Conservation (phyloP, 2,888 invertebrate genomes). For the Tolmerus cingulatus region DNA sequence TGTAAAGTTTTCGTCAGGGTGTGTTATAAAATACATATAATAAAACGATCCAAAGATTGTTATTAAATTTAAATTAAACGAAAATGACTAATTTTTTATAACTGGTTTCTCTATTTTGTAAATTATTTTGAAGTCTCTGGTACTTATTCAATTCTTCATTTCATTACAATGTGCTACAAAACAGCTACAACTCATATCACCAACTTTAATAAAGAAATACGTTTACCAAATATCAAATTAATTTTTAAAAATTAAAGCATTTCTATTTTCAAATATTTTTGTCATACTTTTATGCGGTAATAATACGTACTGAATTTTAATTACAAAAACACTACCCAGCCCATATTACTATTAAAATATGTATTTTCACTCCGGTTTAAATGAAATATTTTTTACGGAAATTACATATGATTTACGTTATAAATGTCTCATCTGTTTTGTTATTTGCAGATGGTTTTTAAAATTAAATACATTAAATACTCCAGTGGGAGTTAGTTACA, state of each 20-base stretch:
- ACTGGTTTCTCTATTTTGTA: too few relatives aligned
- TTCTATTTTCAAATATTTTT: not conserved
- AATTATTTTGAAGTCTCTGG: too few relatives aligned
- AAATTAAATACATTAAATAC: not conserved
- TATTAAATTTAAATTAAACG: too few relatives aligned
- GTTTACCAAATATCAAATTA: not conserved
- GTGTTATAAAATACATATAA: too few relatives aligned
- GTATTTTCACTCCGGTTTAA: not conserved
- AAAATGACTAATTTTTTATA: too few relatives aligned
- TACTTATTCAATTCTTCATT: too few relatives aligned
- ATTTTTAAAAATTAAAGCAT: not conserved
- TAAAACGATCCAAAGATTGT: too few relatives aligned
- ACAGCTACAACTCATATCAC: too few relatives aligned
- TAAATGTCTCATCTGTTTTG: not conserved
- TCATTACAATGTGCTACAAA: too few relatives aligned
- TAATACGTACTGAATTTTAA: not conserved
- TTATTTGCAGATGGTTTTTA: not conserved
- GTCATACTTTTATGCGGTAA: not conserved
- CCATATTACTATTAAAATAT: not conserved
- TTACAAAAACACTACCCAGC: not conserved
- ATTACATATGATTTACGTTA: not conserved
- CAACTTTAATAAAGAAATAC: too few relatives aligned
- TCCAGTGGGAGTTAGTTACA: not conserved
- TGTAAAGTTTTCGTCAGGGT: too few relatives aligned
- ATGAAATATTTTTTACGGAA: not conserved